Evolutionary conservation across 2,888 invertebrate genomes (phyloP).

Genomic region (Phalera bucephala): DNA sequence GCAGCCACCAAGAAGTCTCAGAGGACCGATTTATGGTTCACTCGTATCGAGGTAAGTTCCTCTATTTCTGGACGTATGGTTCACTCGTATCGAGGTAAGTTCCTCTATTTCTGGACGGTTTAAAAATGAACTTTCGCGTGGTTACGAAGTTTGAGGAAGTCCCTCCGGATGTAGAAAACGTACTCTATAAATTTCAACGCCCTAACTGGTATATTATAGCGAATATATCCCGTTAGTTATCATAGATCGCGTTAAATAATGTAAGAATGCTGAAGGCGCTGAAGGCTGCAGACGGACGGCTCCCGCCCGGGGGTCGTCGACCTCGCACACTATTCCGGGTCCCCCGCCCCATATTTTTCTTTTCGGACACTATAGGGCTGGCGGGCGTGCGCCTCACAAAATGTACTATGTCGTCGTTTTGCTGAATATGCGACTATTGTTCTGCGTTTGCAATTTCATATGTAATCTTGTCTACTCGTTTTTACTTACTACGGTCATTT

Average conservation of each 20-base stretch:
- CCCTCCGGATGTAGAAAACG: conserved; percentile 8
- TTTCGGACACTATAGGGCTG: conserved; percentile 71
- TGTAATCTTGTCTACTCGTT: conserved; percentile 61
- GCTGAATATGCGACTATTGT: conserved; percentile 73
- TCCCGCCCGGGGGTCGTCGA: conserved; percentile 59
- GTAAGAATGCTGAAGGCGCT: conserved; percentile 58
- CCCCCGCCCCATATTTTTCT: conserved; percentile 74
- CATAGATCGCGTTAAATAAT: conserved; percentile 61
- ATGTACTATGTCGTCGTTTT: conserved; percentile 65
- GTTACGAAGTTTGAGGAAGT: conserved; percentile 20
- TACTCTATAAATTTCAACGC: conserved; percentile 33
- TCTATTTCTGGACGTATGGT: conserved; percentile 47
- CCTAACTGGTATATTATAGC: conserved; percentile 39
- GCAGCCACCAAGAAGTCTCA: conserved; percentile 51
- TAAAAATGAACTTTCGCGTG: conserved; percentile 43
- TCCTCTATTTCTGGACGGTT: conserved; percentile 42
- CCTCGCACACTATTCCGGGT: conserved; percentile 55
- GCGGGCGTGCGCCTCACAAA: conserved; percentile 51
- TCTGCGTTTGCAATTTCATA: conserved; percentile 70
- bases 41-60: conserved; percentile 42
- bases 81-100: conserved; percentile 40
- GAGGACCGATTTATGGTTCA: conserved; percentile 60
- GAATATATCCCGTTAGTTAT: conserved; percentile 53
- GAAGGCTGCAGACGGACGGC: conserved; percentile 46
- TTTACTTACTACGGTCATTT: conserved; percentile 27